Percentiles rank a stretch among this genome's conserved stretches.
These are phyloP conservation scores for Geophilus truncorum DNA, from an alignment of 2,888 invertebrate species.

Conservation along the genomic window DNA sequence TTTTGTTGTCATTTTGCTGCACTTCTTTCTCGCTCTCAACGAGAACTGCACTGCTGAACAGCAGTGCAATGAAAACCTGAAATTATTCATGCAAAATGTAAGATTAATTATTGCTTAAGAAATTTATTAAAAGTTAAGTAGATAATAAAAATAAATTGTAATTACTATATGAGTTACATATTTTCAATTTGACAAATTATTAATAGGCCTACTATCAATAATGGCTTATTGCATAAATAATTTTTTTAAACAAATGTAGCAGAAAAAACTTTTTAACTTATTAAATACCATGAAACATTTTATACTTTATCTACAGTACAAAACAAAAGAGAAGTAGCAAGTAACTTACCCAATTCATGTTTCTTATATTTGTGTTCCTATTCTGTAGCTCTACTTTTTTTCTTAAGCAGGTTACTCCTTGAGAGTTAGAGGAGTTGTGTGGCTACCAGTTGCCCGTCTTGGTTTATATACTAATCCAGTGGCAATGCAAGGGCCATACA, in stretches of 20 bases:
- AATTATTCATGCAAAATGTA: not conserved
- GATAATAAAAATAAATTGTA: too few species aligned
- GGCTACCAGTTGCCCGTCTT: not conserved
- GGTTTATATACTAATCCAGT: not conserved
- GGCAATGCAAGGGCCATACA: slow-evolving; percentile 4
- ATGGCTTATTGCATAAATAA: too few species aligned
- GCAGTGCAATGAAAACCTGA: not conserved
- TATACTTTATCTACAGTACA: too few species aligned
- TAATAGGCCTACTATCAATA: too few species aligned
- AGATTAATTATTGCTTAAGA: not conserved
- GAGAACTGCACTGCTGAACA: not conserved
- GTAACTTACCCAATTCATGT: not conserved
- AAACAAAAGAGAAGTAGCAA: too few species aligned
- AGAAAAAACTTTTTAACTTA: too few species aligned
- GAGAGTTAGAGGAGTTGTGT: not conserved
- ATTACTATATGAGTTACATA: too few species aligned
- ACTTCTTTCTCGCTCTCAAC: not conserved
- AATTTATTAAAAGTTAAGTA: too few species aligned
- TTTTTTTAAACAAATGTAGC: too few species aligned
- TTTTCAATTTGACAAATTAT: too few species aligned
- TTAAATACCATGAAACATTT: too few species aligned
- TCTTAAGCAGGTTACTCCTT: not conserved
- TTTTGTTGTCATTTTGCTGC: not conserved
- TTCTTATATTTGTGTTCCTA: not conserved
- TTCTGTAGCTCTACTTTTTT: not conserved